phyloP scores from a whole-genome alignment of 2,888 invertebrate genomes.

The Hemaris fuciformis region DNA sequence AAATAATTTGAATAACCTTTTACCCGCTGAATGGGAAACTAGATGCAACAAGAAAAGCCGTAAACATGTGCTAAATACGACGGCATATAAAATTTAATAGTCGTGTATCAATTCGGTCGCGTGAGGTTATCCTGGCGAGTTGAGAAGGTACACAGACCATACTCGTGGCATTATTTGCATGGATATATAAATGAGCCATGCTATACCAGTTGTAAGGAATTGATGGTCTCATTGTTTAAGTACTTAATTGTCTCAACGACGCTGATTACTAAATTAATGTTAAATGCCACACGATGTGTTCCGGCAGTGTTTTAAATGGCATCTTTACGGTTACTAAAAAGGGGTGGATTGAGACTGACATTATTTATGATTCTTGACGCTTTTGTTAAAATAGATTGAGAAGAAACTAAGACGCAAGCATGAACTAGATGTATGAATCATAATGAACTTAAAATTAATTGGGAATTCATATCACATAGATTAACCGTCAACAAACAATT shows the following conservation, averaged over 20 bases:
- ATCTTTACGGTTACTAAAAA: not conserved
- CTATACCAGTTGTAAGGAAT: not conserved
- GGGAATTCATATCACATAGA: too few relatives aligned
- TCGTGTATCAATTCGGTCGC: not conserved
- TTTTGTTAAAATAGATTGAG: too few relatives aligned
- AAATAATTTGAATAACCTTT: not conserved
- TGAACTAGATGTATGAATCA: too few relatives aligned
- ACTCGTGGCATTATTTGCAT: not conserved
- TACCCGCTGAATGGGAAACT: not conserved
- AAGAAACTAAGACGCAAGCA: too few relatives aligned
- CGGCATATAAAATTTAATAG: not conserved
- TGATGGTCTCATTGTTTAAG: constrained; percentile 4
- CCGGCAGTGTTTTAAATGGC: not conserved
- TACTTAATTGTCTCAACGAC: constrained; percentile 6
- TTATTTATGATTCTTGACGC: not conserved
- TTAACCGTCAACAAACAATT: too few relatives aligned
- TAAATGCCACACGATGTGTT: not conserved
- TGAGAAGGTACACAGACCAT: not conserved
- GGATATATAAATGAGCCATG: not conserved
- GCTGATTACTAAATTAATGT: constrained; percentile 1
- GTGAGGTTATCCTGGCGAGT: not conserved
- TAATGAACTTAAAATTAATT: too few relatives aligned
- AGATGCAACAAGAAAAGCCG: not conserved
- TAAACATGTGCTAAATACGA: constrained; percentile 2
- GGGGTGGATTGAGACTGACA: not conserved